These are phyloP conservation scores for Drosophila murphyi DNA, from an alignment of 1,140 invertebrate genomes.

Conservation along the genomic window DNA sequence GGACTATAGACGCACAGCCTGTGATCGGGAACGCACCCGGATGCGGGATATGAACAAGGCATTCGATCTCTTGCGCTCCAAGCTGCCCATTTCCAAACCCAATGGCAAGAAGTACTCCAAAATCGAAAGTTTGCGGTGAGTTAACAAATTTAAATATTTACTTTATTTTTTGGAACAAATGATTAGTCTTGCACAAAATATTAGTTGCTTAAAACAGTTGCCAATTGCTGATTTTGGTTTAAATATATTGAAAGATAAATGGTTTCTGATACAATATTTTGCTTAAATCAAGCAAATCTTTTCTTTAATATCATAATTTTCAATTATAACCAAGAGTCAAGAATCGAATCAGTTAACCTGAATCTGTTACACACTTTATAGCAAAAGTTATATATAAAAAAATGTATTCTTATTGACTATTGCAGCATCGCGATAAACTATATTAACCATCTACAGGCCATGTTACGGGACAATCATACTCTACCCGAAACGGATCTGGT, in stretches of 20 bases:
- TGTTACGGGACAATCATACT: slow-evolving; percentile 59
- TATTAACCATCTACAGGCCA: slow-evolving; percentile 89
- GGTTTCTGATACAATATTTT: too few species aligned
- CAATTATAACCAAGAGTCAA: too few species aligned
- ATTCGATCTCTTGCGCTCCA: slow-evolving; percentile 91
- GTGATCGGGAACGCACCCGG: slow-evolving; percentile 92
- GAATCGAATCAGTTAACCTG: too few species aligned
- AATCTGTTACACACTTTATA: too few species aligned
- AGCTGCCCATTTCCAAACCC: slow-evolving; percentile 91
- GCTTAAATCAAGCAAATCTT: too few species aligned
- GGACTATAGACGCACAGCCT: slow-evolving; percentile 88
- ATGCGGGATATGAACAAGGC: slow-evolving; percentile 96
- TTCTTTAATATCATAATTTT: too few species aligned
- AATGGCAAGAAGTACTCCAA: slow-evolving; percentile 95
- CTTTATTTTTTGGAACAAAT: too few species aligned
- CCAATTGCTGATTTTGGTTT: background rate
- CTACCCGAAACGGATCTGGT: slow-evolving; percentile 49
- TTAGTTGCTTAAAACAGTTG: too few species aligned
- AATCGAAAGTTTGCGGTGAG: slow-evolving; percentile 92
- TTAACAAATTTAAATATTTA: background rate
- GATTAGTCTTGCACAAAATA: too few species aligned
- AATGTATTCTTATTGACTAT: too few species aligned
- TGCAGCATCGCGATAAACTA: slow-evolving; percentile 91
- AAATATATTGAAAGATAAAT: too few species aligned
- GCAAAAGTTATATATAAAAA: too few species aligned